A percentile compares a stretch with the other conserved stretches of the same genome.
Evolutionary conservation across 2,888 invertebrate genomes (phyloP).

Genomic region (Drosophila diplacantha): DNA sequence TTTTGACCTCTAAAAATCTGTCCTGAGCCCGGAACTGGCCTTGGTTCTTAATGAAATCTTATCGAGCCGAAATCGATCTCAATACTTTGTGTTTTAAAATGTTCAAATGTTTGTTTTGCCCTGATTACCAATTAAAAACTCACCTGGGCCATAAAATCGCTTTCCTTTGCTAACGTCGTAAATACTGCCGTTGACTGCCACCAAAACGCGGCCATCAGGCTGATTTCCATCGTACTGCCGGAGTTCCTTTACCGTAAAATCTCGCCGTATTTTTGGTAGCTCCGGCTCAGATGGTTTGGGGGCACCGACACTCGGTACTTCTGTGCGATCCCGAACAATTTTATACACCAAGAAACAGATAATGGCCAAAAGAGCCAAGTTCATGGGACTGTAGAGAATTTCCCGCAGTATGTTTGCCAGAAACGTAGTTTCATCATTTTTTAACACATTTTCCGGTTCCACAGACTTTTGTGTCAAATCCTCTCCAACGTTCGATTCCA

Average conservation of each 20-base stretch:
- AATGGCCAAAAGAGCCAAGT: conserved; percentile 83
- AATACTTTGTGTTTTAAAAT: neutral
- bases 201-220: conserved; percentile 90
- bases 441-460: conserved; percentile 2
- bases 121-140: neutral
- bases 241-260: conserved; percentile 93
- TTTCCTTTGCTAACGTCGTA: conserved; percentile 96
- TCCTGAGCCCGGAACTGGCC: neutral
- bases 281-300: conserved; percentile 79
- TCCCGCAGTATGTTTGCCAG: conserved; percentile 79
- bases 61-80: neutral
- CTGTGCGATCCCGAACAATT: conserved; percentile 82
- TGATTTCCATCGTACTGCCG: conserved; percentile 91
- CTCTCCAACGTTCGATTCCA: conserved; percentile 13
- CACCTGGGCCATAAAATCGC: conserved; percentile 92
- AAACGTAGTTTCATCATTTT: conserved; percentile 32
- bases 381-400: conserved; percentile 85
- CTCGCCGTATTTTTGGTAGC: conserved; percentile 90
- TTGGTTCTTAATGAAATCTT: neutral
- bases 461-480: conserved; percentile 10
- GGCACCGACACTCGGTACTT: conserved; percentile 71
- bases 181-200: conserved; percentile 96
- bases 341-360: conserved; percentile 86
- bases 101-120: neutral
- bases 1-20: conserved; percentile 8